These are phyloP conservation scores for Phymanthus crucifer DNA, from an alignment of 92 coral and sea anemone species.

Conservation along the genomic window DNA sequence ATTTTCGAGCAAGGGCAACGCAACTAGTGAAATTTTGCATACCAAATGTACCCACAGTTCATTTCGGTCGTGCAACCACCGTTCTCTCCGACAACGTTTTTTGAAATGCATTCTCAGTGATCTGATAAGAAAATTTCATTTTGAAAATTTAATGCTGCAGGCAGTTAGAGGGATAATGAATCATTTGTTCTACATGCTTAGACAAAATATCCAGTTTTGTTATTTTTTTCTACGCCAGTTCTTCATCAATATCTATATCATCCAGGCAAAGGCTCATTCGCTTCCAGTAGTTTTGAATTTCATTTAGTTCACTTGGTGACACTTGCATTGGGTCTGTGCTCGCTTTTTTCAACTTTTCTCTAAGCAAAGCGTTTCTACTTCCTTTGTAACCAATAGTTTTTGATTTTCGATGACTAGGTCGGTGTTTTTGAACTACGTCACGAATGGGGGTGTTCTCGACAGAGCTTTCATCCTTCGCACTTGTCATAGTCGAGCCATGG, in stretches of 20 bases:
- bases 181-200: not conserved
- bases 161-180: no score
- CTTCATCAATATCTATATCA: constrained; percentile 70
- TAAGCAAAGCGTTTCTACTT: constrained; percentile 16
- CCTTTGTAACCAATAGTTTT: constrained; percentile 11
- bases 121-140: no score
- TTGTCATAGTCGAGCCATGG: constrained; percentile 19
- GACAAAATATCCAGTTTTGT: not conserved
- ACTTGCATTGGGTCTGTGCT: constrained; percentile 46
- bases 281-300: constrained; percentile 83
- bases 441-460: not conserved
- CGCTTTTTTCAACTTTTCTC: constrained; percentile 17
- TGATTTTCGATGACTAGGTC: constrained; percentile 7
- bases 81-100: no score
- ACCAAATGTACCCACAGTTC: no score
- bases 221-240: not conserved
- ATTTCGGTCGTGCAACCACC: no score
- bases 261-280: constrained; percentile 85
- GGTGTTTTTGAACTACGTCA: constrained; percentile 2
- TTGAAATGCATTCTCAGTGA: no score
- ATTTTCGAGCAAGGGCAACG: no score
- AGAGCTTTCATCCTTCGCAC: constrained; percentile 26
- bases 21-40: no score
- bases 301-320: constrained; percentile 62
- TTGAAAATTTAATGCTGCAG: no score